Base-by-base conservation (phyloP, 1,140 invertebrate genomes). In the Drosophila santomea region DNA sequence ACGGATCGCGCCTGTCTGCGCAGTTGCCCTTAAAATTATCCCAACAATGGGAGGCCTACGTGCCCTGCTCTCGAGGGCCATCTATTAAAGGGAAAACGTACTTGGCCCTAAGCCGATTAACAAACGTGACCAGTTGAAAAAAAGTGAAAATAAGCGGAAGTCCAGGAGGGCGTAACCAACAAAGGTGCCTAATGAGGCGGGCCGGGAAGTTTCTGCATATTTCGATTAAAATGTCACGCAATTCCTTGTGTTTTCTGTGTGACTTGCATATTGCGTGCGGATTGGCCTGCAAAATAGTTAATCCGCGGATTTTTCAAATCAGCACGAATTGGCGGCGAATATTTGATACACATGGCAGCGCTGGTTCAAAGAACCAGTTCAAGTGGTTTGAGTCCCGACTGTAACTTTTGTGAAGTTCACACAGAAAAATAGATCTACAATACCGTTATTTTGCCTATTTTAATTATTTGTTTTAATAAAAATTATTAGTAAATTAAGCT, bases 31-130 rank as follows among this genome's bases (percentile, higher is more conserved):
- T 73, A 15, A 54, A 62, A 55, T 51, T 44, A 66, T 52, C 60
- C 60, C 32, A 75, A 80, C 72, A 84, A 84, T 71, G 61, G 67
- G 48, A 55, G 71, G 58, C 15, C 57, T 83, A 89, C 84, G 84
- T 88, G 84, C 77, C 61, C 23, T 48, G 17, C 2, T 56, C 51
- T 68, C 48, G 32, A 78, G 69, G 50, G 47, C 41, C 45, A 28
- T 35, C 63, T 67, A 73, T 86, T 86, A 86, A 69, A 67, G 50
- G 60, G 43, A 51, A 48, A 41, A 55, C 25, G 61, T 55, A 69
- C 61, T 56, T 11, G 56, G 72, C 51, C 71, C 63, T 89, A 88
- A 89, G 64, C 84, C 73, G 84, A 89, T 88, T 89, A 84, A 74
- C 73, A 79, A 86, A 88, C 83, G 83, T 83, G 83, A 86, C 83